Base-by-base conservation (phyloP, 2,113 vertebrate genomes). In the Sisor rabdophorus region DNA sequence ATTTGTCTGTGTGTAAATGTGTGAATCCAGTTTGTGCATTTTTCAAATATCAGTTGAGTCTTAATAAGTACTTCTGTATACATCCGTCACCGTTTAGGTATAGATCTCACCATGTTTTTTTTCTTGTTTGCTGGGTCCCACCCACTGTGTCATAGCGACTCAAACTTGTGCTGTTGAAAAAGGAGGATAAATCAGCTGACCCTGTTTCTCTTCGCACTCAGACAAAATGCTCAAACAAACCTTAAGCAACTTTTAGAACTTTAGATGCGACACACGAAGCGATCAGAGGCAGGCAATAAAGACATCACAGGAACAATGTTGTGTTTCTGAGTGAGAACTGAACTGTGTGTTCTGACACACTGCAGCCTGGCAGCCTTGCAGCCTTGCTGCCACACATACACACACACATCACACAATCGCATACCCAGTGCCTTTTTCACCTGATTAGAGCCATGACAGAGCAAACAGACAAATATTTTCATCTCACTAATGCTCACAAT, bases 361-460 rank as follows among this genome's bases (percentile, higher is more conserved):
- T 70, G 70, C 47, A 68, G 64, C 58, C 80, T 48, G 56, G 63
- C 80, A 78, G 30, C n/a, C n/a, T n/a, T n/a, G n/a, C n/a, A n/a
- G n/a, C n/a, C n/a, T n/a, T n/a, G n/a, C 72, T 76, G 64, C 26
- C 77, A 40, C 63, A 53, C 64, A 74, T n/a, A n/a, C 76, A 63
- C 56, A 63, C 68, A 60, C 75, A 60, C 74, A 56, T 50, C 63
- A 44, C 53, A 68, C 52, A 28, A 36, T 17, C 22, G 44, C 64
- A 40, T 40, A 56, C 52, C 22, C 11, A 69, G 65, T 58, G 44
- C 65, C 47, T 47, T 63, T 74, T 63, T 26, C 47, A 74, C 58
- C 72, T 74, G 72, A 63, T 60, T 61, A 44, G 58, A 63, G 63
- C 47, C 32, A 50, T 53, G 48, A 63, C 47, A 22, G 65, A 50